Evolutionary conservation across 1,140 invertebrate genomes (phyloP).

Genomic region (Caerostris darwini): DNA sequence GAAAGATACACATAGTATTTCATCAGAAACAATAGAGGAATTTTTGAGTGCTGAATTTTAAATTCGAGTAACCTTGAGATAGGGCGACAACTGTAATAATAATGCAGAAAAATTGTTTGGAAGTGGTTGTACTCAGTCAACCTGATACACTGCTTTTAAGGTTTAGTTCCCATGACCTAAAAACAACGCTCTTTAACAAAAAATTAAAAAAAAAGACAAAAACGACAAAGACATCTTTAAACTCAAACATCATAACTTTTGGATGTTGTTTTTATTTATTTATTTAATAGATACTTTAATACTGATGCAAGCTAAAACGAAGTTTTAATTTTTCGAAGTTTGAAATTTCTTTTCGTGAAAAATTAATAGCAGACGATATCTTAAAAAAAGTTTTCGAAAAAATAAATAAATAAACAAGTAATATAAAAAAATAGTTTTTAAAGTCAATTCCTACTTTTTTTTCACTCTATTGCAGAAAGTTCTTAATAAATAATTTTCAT

Average conservation of each 20-base stretch:
- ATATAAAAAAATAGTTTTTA: too few species aligned
- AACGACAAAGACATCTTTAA: background rate
- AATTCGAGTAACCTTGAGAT: constrained; percentile 10
- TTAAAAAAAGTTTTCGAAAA: too few species aligned
- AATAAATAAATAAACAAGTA: too few species aligned
- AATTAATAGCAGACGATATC: too few species aligned
- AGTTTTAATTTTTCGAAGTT: too few species aligned
- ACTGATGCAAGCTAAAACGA: too few species aligned
- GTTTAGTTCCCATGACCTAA: background rate
- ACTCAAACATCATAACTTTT: background rate
- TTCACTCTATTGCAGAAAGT: too few species aligned
- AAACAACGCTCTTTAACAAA: background rate
- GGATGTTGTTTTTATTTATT: background rate
- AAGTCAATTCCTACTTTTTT: too few species aligned
- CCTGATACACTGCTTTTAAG: background rate
- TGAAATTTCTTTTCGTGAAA: too few species aligned
- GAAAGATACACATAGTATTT: constrained; percentile 5
- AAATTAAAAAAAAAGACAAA: background rate
- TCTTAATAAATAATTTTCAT: too few species aligned
- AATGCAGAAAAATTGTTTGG: background rate
- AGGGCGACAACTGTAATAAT: constrained; percentile 20
- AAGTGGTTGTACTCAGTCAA: constrained; percentile 11
- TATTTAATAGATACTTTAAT: background rate
- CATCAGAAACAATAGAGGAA: background rate
- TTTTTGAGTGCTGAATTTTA: background rate